A percentile compares a stretch with the other conserved stretches of the same genome.
Conservation (phyloP, 2,888 invertebrate species). For the Amphipyra berbera region DNA sequence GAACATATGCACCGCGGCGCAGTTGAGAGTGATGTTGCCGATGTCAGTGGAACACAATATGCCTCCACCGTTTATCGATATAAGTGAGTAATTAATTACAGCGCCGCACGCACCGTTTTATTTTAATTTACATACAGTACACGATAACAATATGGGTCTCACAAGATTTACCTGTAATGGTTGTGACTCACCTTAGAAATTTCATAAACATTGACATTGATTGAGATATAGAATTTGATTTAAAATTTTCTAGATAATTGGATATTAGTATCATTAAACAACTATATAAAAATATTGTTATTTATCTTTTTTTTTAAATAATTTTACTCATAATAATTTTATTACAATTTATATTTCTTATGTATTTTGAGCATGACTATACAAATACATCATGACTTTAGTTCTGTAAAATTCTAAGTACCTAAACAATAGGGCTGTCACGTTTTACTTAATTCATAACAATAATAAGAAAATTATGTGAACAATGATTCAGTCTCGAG, state of each 20-base stretch:
- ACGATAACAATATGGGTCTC: constrained; percentile 49
- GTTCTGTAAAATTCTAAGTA: constrained; percentile 3
- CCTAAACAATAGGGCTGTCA: constrained; percentile 6
- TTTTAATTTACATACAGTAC: constrained; percentile 30
- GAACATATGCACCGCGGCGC: constrained; percentile 75
- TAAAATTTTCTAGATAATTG: background rate
- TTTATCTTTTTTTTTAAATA: background rate
- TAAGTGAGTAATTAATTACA: constrained; percentile 72
- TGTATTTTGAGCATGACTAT: background rate
- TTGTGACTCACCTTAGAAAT: constrained; percentile 34
- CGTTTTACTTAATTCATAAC: constrained; percentile 17
- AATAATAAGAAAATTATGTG: constrained; percentile 16
- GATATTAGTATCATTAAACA: no score
- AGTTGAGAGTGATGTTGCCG: constrained; percentile 83
- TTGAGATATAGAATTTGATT: constrained; percentile 3
- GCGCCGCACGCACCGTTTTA: constrained; percentile 27
- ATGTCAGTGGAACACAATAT: constrained; percentile 73
- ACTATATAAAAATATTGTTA: no score
- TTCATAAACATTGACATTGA: constrained; percentile 39
- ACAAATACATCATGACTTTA: background rate
- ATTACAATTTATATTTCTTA: background rate
- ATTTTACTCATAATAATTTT: background rate
- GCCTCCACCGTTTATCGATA: constrained; percentile 80
- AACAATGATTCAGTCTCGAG: constrained; percentile 17
- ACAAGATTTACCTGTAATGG: constrained; percentile 25